phyloP scores from a whole-genome alignment of 1,140 invertebrate genomes.

The Gryon sp. region DNA sequence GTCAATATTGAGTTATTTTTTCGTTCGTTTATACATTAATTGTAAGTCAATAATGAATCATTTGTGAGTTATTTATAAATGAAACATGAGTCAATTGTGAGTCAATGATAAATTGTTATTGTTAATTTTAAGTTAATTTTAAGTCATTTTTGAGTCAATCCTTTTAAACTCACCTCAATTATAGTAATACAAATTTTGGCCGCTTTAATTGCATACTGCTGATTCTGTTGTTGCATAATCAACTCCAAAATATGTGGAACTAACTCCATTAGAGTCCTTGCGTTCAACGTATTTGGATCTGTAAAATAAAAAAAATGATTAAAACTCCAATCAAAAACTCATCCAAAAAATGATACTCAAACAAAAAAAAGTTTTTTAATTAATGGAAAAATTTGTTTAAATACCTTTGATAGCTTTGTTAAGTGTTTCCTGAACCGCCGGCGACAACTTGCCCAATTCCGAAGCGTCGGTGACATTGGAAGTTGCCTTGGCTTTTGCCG shows the following conservation, averaged over 20 bases:
- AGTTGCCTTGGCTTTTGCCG: conserved; percentile 77
- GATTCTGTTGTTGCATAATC: conserved; percentile 87
- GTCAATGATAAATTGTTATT: background rate
- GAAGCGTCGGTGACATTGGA: conserved; percentile 84
- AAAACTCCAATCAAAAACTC: no score
- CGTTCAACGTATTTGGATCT: conserved; percentile 89
- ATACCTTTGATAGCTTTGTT: conserved; percentile 85
- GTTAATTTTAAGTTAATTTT: conserved; percentile 1
- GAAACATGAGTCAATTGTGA: no score
- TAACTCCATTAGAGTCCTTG: conserved; percentile 90
- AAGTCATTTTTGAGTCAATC: no score
- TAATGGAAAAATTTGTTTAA: conserved; percentile 4
- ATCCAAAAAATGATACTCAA: no score
- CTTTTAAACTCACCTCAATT: conserved; percentile 89
- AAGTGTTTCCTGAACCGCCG: conserved; percentile 85
- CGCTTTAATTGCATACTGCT: conserved; percentile 87
- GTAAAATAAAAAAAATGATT: conserved; percentile 3
- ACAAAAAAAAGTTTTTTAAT: no score
- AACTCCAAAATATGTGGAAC: conserved; percentile 89
- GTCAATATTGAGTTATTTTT: no score
- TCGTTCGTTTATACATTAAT: no score
- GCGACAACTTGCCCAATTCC: conserved; percentile 86
- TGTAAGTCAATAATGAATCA: no score
- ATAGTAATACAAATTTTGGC: conserved; percentile 90
- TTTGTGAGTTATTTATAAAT: no score